Evolutionary conservation across 2,797 vertebrate genomes (phyloP), one percentile per base, ranked within the genome.

Genomic region (Chloroceryle amazona): DNA sequence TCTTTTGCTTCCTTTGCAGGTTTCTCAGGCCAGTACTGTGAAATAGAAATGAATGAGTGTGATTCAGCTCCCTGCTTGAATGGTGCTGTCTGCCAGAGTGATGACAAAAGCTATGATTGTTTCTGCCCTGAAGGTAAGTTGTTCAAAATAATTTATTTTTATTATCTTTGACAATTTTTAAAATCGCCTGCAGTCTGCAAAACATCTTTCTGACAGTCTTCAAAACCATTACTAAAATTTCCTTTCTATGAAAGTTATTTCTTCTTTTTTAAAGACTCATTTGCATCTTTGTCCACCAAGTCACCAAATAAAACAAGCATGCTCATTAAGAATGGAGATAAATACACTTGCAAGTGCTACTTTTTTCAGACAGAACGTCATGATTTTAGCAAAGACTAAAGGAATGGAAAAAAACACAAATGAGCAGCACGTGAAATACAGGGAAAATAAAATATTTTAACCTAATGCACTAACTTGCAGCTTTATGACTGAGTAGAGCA

Each of bases 41-140:
- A 91, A 86, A 89, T 49, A 81, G 82, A 90, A 97, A 80, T 66
- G 81, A 95, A 95, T 61, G 51, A 79, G 13, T 97, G 85, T 55
- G 89, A 85, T 73, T 97, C 61, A 39, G 28, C 88, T 76, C 91
- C 92, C 52, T 97, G 91, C 61, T 91, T 97, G 81, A 96, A 87
- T 81, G 86, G 83, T 84, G 81, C 93, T 95, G 94, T 94, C 86
- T 98, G 89, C 91, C 90, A 97, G 61, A 82, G 90, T 89, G 90
- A 92, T 95, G 72, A 97, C 94, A 98, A 97, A 90, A 94, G 79
- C 76, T 99, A 99, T 96, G 95, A 97, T 81, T 99, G 98, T 92
- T 97, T 98, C 93, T 98, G 98, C 95, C 96, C 96, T 42, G 96
- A 98, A 96, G 98, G 98, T 98, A 98, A 98, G 91, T 90, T 94